Conservation (phyloP, 2,888 invertebrate genomes). For the Endotricha flammealis region DNA sequence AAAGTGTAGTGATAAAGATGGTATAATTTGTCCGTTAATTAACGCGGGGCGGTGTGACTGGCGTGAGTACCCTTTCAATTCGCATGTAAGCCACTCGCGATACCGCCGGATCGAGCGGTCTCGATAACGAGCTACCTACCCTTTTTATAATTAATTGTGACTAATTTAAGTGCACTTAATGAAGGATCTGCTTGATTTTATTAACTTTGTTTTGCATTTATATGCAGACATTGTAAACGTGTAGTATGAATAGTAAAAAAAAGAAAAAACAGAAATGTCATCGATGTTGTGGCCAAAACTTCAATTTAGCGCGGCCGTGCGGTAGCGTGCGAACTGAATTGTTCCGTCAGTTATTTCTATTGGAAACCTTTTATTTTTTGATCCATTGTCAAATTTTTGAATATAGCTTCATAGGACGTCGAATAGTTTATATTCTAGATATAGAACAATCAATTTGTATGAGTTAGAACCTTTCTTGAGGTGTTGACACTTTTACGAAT, state of each 20-base stretch:
- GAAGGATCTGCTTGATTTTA: constrained; percentile 32
- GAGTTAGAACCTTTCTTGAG: too few relatives aligned
- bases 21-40: constrained; percentile 69
- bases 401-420: background rate
- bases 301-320: constrained; percentile 45
- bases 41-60: constrained; percentile 65
- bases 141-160: constrained; percentile 61
- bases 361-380: constrained; percentile 3
- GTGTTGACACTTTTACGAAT: too few relatives aligned
- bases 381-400: background rate
- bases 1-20: constrained; percentile 68
- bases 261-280: constrained; percentile 18
- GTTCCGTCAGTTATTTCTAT: constrained; percentile 36
- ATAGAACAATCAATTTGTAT: too few relatives aligned
- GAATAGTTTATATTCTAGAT: too few relatives aligned
- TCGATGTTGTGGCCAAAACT: constrained; percentile 41
- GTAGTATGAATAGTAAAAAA: background rate
- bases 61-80: constrained; percentile 67
- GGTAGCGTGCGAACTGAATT: constrained; percentile 51
- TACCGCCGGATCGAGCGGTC: constrained; percentile 50
- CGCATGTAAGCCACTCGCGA: constrained; percentile 56
- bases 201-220: constrained; percentile 24
- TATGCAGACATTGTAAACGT: constrained; percentile 3
- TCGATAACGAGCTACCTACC: constrained; percentile 50
- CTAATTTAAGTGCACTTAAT: constrained; percentile 55